Evolutionary conservation across 2,888 invertebrate species (phyloP), one percentile per base, ranked within the genome.

Genomic region (Fissipunctia ypsillon): DNA sequence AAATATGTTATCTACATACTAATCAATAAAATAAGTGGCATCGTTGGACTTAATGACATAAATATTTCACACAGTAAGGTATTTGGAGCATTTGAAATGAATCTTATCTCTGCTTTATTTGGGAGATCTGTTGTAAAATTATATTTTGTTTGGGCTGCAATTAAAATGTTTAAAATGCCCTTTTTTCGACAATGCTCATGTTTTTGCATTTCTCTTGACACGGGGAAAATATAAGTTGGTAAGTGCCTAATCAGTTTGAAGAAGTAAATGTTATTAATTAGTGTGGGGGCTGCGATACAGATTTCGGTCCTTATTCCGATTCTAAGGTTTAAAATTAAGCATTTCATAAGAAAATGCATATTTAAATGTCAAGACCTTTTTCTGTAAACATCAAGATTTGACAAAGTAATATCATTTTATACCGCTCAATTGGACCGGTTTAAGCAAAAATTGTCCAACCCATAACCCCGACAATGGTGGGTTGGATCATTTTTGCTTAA

Each of bases 51-150:
- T 93, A 94, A 94, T 94, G 92, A 90, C 91, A 78, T 69, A 88
- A 90, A 93, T 94, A 94, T 92, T 92, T 94, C 91, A 94, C 92
- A 90, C 91, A 88, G 88, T 87, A 83, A 91, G 89, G 89, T 89
- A 91, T 93, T 90, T 85, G 83, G 88, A 89, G 89, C 88, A 88
- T 91, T 89, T 88, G 88, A 85, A 86, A 86, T 86, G 85, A 87
- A 87, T 87, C 48, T 73, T 73, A 73, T 67, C 89, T 89, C 83
- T n/a, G 38, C 0, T 60, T 60, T 14, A 54, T 56, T 78, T 68
- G 65, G 35, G 68, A 65, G 73, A 43, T 68, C 65, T 22, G 60
- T 31, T 41, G 28, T 48, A 5, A n/a, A 43, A 16, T 16, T 16
- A 16, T 43, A 16, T 43, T 19, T 7, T 38, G 7, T 38, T 38